Percentiles rank a stretch among this genome's conserved stretches.
Conservation (phyloP, 2,888 invertebrate genomes). For the Mylabris sibirica region DNA sequence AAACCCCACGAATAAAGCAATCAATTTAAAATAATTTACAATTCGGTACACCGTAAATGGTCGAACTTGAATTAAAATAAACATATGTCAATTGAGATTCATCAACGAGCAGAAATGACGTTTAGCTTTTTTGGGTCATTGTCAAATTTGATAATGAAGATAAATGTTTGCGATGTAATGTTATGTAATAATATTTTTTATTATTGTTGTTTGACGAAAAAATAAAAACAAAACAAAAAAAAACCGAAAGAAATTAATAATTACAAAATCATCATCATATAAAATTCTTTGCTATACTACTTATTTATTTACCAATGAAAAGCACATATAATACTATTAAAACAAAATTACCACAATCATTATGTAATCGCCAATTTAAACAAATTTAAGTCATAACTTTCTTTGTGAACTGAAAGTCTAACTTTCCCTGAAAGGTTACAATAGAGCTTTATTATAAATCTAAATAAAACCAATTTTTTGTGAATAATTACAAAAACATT, state of each 20-base stretch:
- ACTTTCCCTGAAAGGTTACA: constrained; percentile 21
- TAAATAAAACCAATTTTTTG: background rate
- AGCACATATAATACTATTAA: constrained; percentile 2
- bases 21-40: background rate
- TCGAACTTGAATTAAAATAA: constrained; percentile 10
- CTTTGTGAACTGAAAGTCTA: constrained; percentile 21
- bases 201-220: background rate
- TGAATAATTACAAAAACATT: background rate
- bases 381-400: constrained; percentile 26
- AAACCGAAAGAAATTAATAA: background rate
- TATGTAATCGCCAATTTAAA: constrained; percentile 20
- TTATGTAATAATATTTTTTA: constrained; percentile 16
- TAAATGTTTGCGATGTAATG: constrained; percentile 41
- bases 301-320: constrained; percentile 12
- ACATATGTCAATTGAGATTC: constrained; percentile 36
- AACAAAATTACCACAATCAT: constrained; percentile 12
- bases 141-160: constrained; percentile 45
- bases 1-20: too few relatives aligned
- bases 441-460: constrained; percentile 7
- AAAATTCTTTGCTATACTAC: constrained; percentile 7
- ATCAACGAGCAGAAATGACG: constrained; percentile 26
- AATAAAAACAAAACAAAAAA: background rate
- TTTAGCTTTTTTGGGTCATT: constrained; percentile 42
- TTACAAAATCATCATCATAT: constrained; percentile 9
- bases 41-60: background rate